Evolutionary conservation across 1,140 invertebrate species (phyloP), one percentile per base, ranked within the genome.

Genomic region (Telenomus remus): DNA sequence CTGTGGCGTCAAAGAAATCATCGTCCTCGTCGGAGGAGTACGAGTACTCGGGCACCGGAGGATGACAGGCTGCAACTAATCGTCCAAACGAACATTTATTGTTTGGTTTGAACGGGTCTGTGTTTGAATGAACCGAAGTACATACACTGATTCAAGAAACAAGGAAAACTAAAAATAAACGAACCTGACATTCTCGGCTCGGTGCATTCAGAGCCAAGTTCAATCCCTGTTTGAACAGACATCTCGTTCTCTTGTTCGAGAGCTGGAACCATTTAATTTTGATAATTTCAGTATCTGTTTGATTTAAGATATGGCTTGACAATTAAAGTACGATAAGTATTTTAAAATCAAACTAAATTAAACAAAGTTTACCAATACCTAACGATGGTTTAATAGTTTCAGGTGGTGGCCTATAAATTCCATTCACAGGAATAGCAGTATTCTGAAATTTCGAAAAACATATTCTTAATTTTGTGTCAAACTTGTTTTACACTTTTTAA

Each of bases 11-110:
- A 85, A 92, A 98, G 87, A 96, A 98, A 86, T 98, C 96, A 73
- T 99, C 97, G 82, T 98, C 97, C 79, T 97, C 97, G 84, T 98
- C 97, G 37, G 96, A 98, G 81, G 95, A 98, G 87, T 98, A 98
- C 0, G 96, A 98, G 50, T 93, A 96, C 81, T 95, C 95, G 15
- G 96, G 96, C 35, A 97, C 94, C 27, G 90, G 87, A 35, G 92
- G 87, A 51, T 90, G 89, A 65, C 83, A 82, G 43, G 79, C 81
- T 69, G 76, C 46, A 54, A 79, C 64, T 79, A 47, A 50, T 61
- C 46, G 19, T 27, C 19, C 1, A 6, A 27, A 27, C 19, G 19
- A n/a, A n/a, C n/a, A n/a, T n/a, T n/a, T n/a, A n/a, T n/a, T n/a
- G n/a, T n/a, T n/a, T n/a, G n/a, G n/a, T n/a, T n/a, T n/a, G n/a